A percentile compares a stretch with the other conserved stretches of the same genome.
Conservation (phyloP, 2,113 vertebrate genomes). For the Bambusicola thoracicus region DNA sequence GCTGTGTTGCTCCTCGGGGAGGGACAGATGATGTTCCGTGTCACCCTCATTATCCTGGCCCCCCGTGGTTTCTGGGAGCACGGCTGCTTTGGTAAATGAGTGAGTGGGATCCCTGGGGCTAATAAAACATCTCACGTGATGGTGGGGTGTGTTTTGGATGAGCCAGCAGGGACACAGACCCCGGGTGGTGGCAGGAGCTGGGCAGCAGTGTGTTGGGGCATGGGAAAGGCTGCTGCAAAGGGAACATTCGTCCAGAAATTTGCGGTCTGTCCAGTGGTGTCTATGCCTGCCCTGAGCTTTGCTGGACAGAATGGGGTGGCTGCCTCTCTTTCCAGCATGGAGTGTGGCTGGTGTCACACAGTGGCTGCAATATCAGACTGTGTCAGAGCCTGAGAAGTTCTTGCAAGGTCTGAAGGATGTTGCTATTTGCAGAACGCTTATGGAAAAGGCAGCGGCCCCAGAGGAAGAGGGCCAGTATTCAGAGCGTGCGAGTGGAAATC, state of each 20-base stretch:
- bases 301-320: rapidly evolving
- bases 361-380: rapidly evolving
- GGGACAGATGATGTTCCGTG: not conserved
- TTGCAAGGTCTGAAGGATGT: not conserved
- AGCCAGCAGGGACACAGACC: not conserved
- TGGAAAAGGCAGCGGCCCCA: not conserved
- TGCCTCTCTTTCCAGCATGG: not conserved
- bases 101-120: rapidly evolving
- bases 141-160: not conserved
- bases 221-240: not conserved
- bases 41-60: not conserved
- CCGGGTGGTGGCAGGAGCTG: not conserved
- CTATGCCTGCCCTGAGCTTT: not conserved
- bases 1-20: not conserved
- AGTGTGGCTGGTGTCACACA: rapidly evolving
- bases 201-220: not conserved
- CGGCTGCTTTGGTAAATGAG: not conserved
- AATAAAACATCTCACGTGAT: rapidly evolving
- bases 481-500: not conserved
- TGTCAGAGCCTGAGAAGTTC: not conserved
- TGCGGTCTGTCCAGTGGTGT: rapidly evolving
- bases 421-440: not conserved
- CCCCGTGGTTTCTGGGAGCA: not conserved
- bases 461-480: not conserved
- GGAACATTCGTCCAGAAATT: not conserved